Percentiles rank a stretch among this genome's conserved stretches.
These are phyloP conservation scores for Lepus townsendii DNA, from an alignment of 2,797 vertebrate genomes.

Conservation along the genomic window DNA sequence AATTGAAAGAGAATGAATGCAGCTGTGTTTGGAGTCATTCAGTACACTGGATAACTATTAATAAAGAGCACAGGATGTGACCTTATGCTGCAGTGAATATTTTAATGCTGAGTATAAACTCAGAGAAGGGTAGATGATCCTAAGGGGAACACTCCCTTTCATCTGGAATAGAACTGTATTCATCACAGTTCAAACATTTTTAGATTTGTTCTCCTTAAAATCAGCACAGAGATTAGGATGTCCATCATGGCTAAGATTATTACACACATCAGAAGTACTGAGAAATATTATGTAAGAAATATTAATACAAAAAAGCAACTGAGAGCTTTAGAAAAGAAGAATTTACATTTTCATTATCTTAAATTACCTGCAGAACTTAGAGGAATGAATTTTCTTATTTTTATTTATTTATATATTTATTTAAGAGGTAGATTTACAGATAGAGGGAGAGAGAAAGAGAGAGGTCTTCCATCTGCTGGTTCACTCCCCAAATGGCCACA, in stretches of 20 bases:
- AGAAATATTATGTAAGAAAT: background rate
- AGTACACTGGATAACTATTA: background rate
- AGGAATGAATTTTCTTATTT: no score
- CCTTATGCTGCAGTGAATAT: slow-evolving; percentile 20
- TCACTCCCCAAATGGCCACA: no score
- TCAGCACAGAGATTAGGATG: background rate
- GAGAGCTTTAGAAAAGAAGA: background rate
- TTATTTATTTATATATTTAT: no score
- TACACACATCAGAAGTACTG: background rate
- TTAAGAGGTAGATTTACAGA: no score
- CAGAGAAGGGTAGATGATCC: background rate
- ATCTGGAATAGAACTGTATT: slow-evolving; percentile 27
- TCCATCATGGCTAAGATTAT: background rate
- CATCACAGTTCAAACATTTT: background rate
- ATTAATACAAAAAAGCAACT: background rate
- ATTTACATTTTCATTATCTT: background rate
- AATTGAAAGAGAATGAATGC: slow-evolving; percentile 21
- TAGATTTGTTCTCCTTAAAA: background rate
- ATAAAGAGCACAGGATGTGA: slow-evolving; percentile 5
- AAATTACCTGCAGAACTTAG: background rate
- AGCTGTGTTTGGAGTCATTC: background rate
- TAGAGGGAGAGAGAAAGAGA: no score
- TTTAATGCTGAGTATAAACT: slow-evolving; percentile 39
- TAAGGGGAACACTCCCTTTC: background rate
- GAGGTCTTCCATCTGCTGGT: no score